Conservation (phyloP, 2,113 vertebrate genomes). For the Strix aluco region DNA sequence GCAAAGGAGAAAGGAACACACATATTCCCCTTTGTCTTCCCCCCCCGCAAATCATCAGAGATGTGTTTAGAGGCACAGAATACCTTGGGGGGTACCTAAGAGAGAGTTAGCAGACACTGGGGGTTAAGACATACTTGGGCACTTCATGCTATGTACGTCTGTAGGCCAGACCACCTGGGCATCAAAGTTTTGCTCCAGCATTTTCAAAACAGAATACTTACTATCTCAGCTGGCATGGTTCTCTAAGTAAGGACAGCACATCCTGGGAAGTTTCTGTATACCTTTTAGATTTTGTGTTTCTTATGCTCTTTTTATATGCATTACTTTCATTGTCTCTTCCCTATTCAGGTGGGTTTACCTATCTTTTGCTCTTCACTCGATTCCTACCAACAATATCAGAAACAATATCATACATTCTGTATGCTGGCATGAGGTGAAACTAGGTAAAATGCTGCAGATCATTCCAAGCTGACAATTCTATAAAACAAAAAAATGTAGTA, state of each 20-base stretch:
- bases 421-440: neutral
- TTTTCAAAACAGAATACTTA: neutral
- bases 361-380: neutral
- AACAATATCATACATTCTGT: neutral
- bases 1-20: neutral
- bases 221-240: neutral
- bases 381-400: neutral
- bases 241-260: neutral
- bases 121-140: neutral
- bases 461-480: neutral
- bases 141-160: neutral
- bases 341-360: neutral
- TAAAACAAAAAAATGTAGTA: neutral
- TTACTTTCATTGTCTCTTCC: neutral
- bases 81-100: neutral
- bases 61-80: neutral
- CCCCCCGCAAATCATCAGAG: neutral
- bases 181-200: neutral
- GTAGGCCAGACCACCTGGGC: neutral
- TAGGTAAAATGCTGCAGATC: neutral
- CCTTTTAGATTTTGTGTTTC: neutral
- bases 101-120: neutral
- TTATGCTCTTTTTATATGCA: neutral
- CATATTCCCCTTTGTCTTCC: neutral
- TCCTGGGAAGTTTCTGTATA: neutral